Base-by-base conservation (phyloP, 2,888 invertebrate species). In the Anticlea derivata region DNA sequence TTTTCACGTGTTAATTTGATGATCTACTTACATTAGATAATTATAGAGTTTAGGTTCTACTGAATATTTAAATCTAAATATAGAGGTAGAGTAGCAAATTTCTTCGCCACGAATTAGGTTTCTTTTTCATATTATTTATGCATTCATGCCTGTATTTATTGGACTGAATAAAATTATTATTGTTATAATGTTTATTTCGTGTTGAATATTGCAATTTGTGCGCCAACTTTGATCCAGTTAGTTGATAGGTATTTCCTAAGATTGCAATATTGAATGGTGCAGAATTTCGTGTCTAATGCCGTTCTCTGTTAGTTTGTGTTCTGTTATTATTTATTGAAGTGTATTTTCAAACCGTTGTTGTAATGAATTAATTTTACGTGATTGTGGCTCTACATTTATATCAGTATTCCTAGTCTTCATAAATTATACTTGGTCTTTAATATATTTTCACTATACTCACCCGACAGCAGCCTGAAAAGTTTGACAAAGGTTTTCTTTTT, bases 191-290 rank as follows among this genome's bases (percentile, higher is more conserved):
- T 73, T 72, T 68, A 69, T 73, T 75, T 75, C 66, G 47, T 61
- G 63, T 66, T 55, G 61, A 50, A 63, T 70, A 69, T 75, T 78
- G 73, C 75, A 73, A 70, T 65, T 73, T 63, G 70, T 73, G 68
- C 69, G 71, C 75, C 73, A 81, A 76, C 80, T 75, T 76, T 68
- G 73, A 79, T 78, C 76, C 70, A 81, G 80, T 79, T 81, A 75
- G 67, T 45, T 38, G 43, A 52, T 53, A 54, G 54, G 41, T 78
- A 80, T 83, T 85, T 84, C 84, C 72, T 78, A 83, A 83, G 63
- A 79, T 82, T 85, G 80, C 81, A 78, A 78, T 78, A 83, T 77
- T 78, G 73, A 78, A 80, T 75, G 68, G 72, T 70, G 73, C 69
- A 78, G 71, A 75, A 75, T 75, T 70, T 67, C 66, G 67, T 69